These are phyloP conservation scores for Myanophis thanlyinensis DNA, from an alignment of 2,113 vertebrate species.

Conservation along the genomic window DNA sequence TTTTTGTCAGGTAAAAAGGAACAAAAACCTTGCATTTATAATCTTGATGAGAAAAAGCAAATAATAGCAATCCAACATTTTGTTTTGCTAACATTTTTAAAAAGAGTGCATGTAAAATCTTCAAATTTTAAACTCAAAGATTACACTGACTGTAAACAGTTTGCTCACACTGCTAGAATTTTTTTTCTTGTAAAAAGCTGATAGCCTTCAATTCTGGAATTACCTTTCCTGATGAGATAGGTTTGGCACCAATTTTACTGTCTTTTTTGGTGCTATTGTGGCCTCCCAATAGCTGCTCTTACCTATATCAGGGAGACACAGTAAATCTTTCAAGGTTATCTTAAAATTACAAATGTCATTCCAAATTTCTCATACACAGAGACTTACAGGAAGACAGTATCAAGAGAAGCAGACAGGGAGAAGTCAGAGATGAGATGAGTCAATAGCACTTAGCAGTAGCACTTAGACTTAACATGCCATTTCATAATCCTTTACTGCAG, in stretches of 20 bases:
- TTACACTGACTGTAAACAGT: not conserved
- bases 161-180: not conserved
- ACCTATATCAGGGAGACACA: not conserved
- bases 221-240: not conserved
- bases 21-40: not conserved
- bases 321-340: not conserved
- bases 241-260: not conserved
- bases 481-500: not conserved
- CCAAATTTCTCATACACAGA: not conserved
- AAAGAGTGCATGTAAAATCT: not conserved
- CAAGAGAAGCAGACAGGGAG: not conserved
- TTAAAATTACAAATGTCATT: not conserved
- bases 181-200: not conserved
- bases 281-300: not conserved
- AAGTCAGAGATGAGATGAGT: not conserved
- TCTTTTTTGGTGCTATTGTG: not conserved
- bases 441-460: not conserved
- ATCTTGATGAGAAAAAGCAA: not conserved
- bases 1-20: not conserved
- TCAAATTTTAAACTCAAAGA: not conserved
- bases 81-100: not conserved
- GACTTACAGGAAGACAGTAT: not conserved
- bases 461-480: not conserved
- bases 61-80: not conserved
- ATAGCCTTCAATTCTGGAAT: not conserved